Evolutionary conservation across 2,797 vertebrate genomes (phyloP).

Genomic region (Amblyopsis hoosieri): DNA sequence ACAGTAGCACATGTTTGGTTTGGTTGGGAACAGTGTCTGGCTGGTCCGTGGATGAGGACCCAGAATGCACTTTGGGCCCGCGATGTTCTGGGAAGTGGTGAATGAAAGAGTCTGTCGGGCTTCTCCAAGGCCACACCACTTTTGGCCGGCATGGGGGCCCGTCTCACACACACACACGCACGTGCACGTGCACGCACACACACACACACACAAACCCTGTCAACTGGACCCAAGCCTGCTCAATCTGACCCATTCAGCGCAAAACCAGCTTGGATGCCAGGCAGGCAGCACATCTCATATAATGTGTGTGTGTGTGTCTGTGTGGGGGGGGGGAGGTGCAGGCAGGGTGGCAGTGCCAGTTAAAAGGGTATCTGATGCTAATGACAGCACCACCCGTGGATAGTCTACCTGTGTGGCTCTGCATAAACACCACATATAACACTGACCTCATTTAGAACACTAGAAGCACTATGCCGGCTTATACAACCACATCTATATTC

Average conservation of each 20-base stretch:
- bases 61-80: slow-evolving; percentile 28
- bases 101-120: slow-evolving; percentile 75
- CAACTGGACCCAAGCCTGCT: slow-evolving; percentile 60
- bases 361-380: slow-evolving; percentile 43
- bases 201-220: slow-evolving; percentile 51
- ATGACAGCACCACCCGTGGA: slow-evolving; percentile 24
- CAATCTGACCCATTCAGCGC: slow-evolving; percentile 72
- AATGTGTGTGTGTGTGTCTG: too few relatives aligned
- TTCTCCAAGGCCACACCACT: slow-evolving; percentile 42
- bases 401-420: not conserved
- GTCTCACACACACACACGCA: slow-evolving; percentile 5
- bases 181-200: not conserved
- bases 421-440: slow-evolving; percentile 16
- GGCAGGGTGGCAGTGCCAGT: slow-evolving; percentile 49
- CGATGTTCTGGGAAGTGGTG: slow-evolving; percentile 75
- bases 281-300: slow-evolving; percentile 17
- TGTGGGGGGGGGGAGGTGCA: slow-evolving; percentile 10
- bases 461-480: slow-evolving; percentile 23
- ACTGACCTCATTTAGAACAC: slow-evolving; percentile 26
- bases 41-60: slow-evolving; percentile 56
- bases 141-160: slow-evolving; percentile 12
- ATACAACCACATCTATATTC: slow-evolving; percentile 26
- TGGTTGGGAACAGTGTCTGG: slow-evolving; percentile 46
- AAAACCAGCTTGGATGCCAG: slow-evolving; percentile 37
- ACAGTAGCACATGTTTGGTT: slow-evolving; percentile 38